Percentiles rank a stretch among this genome's conserved stretches.
phyloP scores from a whole-genome alignment of 2,113 vertebrate species.

The Ctenodactylus gundi region DNA sequence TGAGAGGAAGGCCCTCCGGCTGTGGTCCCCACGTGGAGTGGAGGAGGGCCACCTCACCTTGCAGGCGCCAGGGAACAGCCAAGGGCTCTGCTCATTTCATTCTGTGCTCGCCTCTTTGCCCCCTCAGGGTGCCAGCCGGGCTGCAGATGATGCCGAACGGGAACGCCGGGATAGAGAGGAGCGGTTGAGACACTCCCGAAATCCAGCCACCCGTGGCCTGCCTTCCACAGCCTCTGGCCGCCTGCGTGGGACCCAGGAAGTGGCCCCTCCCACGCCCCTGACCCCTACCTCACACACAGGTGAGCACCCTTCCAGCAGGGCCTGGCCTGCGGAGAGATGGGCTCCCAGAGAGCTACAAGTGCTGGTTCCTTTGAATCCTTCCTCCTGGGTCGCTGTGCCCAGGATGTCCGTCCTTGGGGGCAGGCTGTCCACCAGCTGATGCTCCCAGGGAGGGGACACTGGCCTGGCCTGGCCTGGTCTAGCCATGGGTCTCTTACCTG shows the following conservation, averaged over 20 bases:
- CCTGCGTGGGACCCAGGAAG: conserved; percentile 91
- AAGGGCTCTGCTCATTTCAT: neutral
- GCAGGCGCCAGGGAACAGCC: neutral
- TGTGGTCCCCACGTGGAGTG: too few relatives aligned
- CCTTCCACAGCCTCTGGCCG: conserved; percentile 93
- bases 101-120: conserved; percentile 41
- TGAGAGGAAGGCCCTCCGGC: too few relatives aligned
- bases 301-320: conserved; percentile 63
- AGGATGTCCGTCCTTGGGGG: too few relatives aligned
- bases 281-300: conserved; percentile 96
- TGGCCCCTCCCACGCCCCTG: conserved; percentile 91
- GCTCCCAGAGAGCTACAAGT: neutral
- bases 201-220: conserved; percentile 90
- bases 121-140: conserved; percentile 92
- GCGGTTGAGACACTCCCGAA: conserved; percentile 92
- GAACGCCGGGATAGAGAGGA: conserved; percentile 96
- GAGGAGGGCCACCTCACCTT: too few relatives aligned
- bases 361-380: neutral
- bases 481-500: too few relatives aligned
- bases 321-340: neutral
- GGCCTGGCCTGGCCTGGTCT: too few relatives aligned
- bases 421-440: too few relatives aligned
- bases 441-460: neutral
- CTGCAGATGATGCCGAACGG: conserved; percentile 92
- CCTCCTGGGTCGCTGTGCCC: neutral